Conservation (phyloP, 2,888 invertebrate species). For the Anthrax anthrax region DNA sequence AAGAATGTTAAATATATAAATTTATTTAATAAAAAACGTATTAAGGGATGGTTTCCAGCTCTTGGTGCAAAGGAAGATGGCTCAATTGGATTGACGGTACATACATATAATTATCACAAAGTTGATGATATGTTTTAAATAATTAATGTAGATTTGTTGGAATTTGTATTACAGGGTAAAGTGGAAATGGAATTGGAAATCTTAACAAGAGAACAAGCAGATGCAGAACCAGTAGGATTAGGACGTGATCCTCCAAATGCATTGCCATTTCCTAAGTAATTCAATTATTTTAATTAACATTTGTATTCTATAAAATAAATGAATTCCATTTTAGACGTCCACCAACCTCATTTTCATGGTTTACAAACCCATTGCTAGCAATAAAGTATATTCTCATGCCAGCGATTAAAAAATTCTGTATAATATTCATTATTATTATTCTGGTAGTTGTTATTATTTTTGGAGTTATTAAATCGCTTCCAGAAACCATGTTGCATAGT, state of each 20-base stretch:
- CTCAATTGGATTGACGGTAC: constrained; percentile 24
- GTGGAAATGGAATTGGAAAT: constrained; percentile 53
- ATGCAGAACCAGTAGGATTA: constrained; percentile 45
- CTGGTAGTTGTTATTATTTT: neutral
- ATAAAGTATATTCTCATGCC: constrained; percentile 25
- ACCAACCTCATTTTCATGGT: constrained; percentile 45
- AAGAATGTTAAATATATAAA: constrained; percentile 34
- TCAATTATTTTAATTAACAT: constrained; percentile 6
- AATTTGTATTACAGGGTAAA: constrained; percentile 48
- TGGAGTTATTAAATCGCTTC: neutral
- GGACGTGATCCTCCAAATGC: constrained; percentile 49
- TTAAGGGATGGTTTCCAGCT: constrained; percentile 60
- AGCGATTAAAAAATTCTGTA: constrained; percentile 10
- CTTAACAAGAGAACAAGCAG: constrained; percentile 44
- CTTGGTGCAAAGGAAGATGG: constrained; percentile 21
- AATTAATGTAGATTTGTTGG: no score
- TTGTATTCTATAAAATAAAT: neutral
- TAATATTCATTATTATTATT: neutral
- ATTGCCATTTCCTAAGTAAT: constrained; percentile 48
- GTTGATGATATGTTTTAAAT: no score
- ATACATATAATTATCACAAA: no score
- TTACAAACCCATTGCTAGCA: constrained; percentile 40
- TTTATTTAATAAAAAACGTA: constrained; percentile 44
- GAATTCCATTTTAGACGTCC: constrained; percentile 38
- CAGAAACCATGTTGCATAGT: no score